phyloP scores from a whole-genome alignment of 2,888 invertebrate species.

The Imbricaverruca yamaguchii region DNA sequence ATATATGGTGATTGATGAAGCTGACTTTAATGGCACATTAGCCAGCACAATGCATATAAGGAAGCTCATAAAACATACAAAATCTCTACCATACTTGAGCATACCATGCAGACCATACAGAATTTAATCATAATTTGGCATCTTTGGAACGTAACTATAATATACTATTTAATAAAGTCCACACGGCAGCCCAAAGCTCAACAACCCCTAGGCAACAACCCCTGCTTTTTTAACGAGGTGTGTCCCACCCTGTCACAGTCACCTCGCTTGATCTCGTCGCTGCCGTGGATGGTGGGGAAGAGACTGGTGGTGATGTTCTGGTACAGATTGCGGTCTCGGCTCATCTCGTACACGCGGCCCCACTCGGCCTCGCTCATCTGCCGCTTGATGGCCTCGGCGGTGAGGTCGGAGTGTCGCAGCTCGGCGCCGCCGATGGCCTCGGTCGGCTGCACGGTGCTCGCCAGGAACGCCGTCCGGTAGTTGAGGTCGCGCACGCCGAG shows the following conservation, averaged over 20 bases:
- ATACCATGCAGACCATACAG: too few relatives aligned
- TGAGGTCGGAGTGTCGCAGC: conserved; percentile 62
- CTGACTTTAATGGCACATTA: too few relatives aligned
- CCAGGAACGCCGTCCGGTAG: conserved; percentile 85
- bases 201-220: too few relatives aligned
- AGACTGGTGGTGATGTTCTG: conserved; percentile 80
- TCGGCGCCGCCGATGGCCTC: neutral
- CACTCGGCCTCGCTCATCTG: conserved; percentile 92
- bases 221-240: too few relatives aligned
- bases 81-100: too few relatives aligned
- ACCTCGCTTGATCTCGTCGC: conserved; percentile 85
- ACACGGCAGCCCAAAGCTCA: too few relatives aligned
- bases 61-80: too few relatives aligned
- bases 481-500: conserved; percentile 78
- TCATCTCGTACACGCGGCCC: conserved; percentile 95
- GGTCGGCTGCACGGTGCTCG: conserved; percentile 56
- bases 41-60: too few relatives aligned
- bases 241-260: neutral
- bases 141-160: too few relatives aligned
- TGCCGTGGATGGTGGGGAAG: conserved; percentile 94
- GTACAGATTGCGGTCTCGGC: conserved; percentile 79
- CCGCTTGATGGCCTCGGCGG: conserved; percentile 82
- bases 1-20: too few relatives aligned
- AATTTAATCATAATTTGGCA: too few relatives aligned
- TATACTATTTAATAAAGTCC: too few relatives aligned